Evolutionary conservation across 2,113 vertebrate species (phyloP), one percentile per base, ranked within the genome.

Genomic region (Cepphus grylle): DNA sequence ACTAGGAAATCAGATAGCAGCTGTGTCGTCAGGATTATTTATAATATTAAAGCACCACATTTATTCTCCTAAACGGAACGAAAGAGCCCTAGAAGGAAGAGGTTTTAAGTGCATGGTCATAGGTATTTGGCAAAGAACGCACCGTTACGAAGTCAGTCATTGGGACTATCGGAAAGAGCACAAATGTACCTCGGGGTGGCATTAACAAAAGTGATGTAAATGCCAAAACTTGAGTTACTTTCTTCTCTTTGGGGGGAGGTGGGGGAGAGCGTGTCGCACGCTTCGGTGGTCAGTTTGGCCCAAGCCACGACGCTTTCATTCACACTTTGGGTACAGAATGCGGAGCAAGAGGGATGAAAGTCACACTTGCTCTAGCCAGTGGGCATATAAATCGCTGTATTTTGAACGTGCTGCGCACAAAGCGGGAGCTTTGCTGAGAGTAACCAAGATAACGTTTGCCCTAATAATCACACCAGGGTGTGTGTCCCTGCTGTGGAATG

Each of bases 331-430:
- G 34, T 26, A 12, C 30, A 47, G 61, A n/a, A 55, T 8, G n/a
- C 27, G 42, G 38, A 74, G 53, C 43, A 13, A n/a, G 45, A 43
- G 32, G 3, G 26, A 27, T n/a, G 7, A 25, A 38, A 38, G 65
- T 67, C 47, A 9, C 29, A 2, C 12, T 34, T 26, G 69, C 30
- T 65, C 1, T 21, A 56, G 65, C 40, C 36, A 27, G n/a, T 11
- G 59, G 43, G 23, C 2, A 0, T 16, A 4, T 8, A 12, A 15
- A 10, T 26, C 38, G 34, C 25, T 13, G 12, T 38, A 1, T 21
- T 45, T 26, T 43, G 69, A 69, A 11, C 34, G 8, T 6, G 42
- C 47, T 25, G 62, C 4, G 3, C 20, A 4, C 10, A 22, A 42
- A 76, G 52, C 63, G 43, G 89, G 3, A 81, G 53, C 36, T 82